Evolutionary conservation across 2,888 invertebrate species (phyloP), one percentile per base, ranked within the genome.

Genomic region (Chromoteleia sp.): DNA sequence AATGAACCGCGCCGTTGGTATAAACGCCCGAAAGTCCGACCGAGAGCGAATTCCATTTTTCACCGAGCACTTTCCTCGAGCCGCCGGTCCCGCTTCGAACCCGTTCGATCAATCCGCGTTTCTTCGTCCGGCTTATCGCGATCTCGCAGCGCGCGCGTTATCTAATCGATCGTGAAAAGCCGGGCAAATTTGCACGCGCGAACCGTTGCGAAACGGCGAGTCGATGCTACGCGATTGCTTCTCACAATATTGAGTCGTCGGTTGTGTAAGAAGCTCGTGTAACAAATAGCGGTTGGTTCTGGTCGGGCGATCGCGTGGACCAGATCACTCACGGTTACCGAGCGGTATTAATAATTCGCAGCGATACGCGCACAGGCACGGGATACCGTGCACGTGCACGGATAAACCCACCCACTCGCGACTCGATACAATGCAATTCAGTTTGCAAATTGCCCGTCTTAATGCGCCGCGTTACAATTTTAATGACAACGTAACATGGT

Each of bases 311-410:
- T 52, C 79, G 50, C 67, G 73, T 67, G 67, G 73, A 79, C 79
- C 79, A 73, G 65, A 79, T 79, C 73, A 73, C 79, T 79, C 79
- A 73, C 50, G 58, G 71, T 33, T 56, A 52, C 63, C 43, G 54
- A 54, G 70, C 56, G 36, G 50, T 58, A 78, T 71, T 78, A 67
- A 73, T 79, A 73, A 79, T 73, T 67, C 48, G 79, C 67, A 25
- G 48, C 71, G 36, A 56, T 65, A 48, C 54, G 25, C 56, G 39
- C 19, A 33, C n/a, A 76, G 21, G 67, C 52, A 25, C n/a, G 14
- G 19, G 14, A 59, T 19, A 29, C 59, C 52, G 12, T 43, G 63
- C 54, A 56, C 68, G 76, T 68, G 76, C 59, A 59, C 33, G 41
- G 50, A 68, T 68, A 59, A 19, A 68, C 33, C 76, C 68, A 68